Evolutionary conservation across 2,888 invertebrate genomes (phyloP), one percentile per base, ranked within the genome.

Genomic region (Neria commutata): DNA sequence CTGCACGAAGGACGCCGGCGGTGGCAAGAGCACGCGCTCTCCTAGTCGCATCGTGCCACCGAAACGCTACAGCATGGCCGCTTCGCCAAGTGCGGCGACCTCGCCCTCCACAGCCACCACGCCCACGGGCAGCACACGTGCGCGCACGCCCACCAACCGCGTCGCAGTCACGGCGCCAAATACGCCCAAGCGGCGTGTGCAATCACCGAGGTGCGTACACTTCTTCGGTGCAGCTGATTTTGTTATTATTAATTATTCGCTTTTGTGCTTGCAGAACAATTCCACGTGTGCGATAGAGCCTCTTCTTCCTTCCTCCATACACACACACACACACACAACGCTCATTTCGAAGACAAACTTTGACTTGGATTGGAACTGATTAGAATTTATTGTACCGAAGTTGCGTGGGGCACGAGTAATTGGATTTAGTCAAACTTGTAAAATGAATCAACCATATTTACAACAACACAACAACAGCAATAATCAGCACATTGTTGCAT

Each of bases 41-140:
- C 82, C 82, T 48, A 82, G 81, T 67, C 79, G 81, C 60, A 76
- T 82, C 60, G 76, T 80, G 64, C 79, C 77, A 60, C 82, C 82
- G 29, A 82, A 82, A 63, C 77, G 81, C 49, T 82, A 82, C 57
- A 78, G 76, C 56, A 66, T 81, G 55, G 72, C 72, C 29, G 50
- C 69, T 56, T 57, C 65, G 21, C 53, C 58, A 23, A 23, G 26
- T 14, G 40, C 49, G n/a, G 24, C 47, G 29, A 29, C 53, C 23
- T 37, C 54, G 14, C 26, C 58, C 16, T 42, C 55, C 10, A 50
- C 42, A 47, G 29, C 50, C 40, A 57, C 70, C 52, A 54, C 66
- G 17, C 63, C 72, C 29, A 64, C 75, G 50, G 66, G 14, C 46
- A 58, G 69, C 3, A 67, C 66, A 33, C 70, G 76, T 37, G 74